Conservation (phyloP, 37 sponge, comb jelly and placozoan species). For the Halichondria panicea region DNA sequence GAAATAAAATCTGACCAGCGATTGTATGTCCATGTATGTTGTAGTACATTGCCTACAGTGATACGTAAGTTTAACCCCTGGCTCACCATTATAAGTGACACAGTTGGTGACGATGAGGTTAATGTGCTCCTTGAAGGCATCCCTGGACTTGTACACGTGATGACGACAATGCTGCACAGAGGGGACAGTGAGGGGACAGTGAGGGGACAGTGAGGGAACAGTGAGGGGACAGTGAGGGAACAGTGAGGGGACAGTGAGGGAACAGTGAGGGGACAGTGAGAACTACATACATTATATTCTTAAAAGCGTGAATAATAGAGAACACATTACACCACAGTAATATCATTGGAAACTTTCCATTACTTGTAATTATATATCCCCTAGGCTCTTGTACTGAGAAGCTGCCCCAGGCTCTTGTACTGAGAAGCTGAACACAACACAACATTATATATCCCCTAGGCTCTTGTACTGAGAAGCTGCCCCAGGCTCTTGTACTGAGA, state of each 20-base stretch:
- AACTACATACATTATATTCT: too few relatives aligned
- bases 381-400: too few relatives aligned
- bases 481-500: too few relatives aligned
- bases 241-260: not conserved
- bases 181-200: not conserved
- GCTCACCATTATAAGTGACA: slow-evolving; percentile 89
- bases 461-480: too few relatives aligned
- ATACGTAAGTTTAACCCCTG: too few relatives aligned
- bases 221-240: not conserved
- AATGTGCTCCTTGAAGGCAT: slow-evolving; percentile 82
- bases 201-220: not conserved
- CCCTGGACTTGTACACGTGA: slow-evolving; percentile 69
- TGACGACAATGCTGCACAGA: slow-evolving; percentile 66
- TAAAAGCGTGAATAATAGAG: not conserved
- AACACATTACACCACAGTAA: slow-evolving; percentile 1
- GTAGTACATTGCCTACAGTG: slow-evolving; percentile 4
- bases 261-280: not conserved
- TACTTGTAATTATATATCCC: too few relatives aligned
- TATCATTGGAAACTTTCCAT: too few relatives aligned
- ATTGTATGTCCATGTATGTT: too few relatives aligned
- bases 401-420: too few relatives aligned
- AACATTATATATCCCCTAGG: too few relatives aligned
- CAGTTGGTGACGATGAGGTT: slow-evolving; percentile 93
- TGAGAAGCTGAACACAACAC: not conserved
- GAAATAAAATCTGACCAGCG: too few relatives aligned